phyloP scores from a whole-genome alignment of 2,888 invertebrate species.

The Bimastos eiseni region DNA sequence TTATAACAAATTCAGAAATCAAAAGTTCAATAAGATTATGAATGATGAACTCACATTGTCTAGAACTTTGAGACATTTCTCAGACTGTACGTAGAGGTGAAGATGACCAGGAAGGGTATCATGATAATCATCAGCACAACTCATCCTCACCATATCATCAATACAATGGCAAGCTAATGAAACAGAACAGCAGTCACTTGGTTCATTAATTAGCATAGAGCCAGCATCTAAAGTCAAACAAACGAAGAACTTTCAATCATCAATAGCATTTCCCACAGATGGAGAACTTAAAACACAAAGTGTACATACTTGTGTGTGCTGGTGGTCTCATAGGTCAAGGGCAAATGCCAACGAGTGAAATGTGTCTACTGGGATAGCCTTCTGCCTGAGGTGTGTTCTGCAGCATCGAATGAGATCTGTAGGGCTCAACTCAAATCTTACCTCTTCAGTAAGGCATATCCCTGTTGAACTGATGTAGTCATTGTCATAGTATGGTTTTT shows the following conservation, averaged over 20 bases:
- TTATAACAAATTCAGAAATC: background rate
- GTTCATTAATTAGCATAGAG: no score
- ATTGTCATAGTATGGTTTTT: no score
- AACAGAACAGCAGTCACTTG: background rate
- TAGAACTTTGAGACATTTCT: slow-evolving; percentile 81
- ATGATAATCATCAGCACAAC: background rate
- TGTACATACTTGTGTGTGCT: background rate
- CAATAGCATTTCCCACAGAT: background rate
- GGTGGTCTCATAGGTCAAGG: background rate
- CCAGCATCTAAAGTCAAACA: background rate
- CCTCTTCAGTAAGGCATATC: no score
- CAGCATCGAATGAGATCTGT: no score
- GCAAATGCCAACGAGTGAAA: background rate
- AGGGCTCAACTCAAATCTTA: no score
- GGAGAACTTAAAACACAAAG: background rate
- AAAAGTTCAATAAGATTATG: background rate
- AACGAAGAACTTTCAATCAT: background rate
- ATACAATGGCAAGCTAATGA: background rate
- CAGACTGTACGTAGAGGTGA: background rate
- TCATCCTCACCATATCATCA: background rate
- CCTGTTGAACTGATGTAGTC: no score
- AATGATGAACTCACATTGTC: slow-evolving; percentile 78
- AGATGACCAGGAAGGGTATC: background rate
- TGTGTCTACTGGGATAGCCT: background rate
- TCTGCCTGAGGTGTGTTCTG: no score